Evolutionary conservation across 1,140 invertebrate species (phyloP).

Genomic region (Drosophila parabipectinata): DNA sequence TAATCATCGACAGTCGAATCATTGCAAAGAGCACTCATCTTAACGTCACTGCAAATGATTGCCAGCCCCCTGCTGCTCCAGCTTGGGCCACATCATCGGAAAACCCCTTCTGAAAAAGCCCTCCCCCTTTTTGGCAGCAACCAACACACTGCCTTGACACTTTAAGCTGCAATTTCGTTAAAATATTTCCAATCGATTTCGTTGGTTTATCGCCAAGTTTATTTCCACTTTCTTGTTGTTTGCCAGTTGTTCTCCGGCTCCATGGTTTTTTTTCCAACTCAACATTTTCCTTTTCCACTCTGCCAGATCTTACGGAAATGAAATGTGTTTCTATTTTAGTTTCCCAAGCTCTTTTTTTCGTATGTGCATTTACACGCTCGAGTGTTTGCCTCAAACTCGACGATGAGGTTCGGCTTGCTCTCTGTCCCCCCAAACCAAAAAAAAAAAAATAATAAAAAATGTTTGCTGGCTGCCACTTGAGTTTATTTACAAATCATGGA

Average conservation of each 20-base stretch:
- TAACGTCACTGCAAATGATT: slow-evolving; percentile 60
- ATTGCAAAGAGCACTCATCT: slow-evolving; percentile 53
- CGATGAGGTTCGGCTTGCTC: slow-evolving; percentile 22
- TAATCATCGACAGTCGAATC: slow-evolving; percentile 66
- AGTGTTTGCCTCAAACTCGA: slow-evolving; percentile 65
- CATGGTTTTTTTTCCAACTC: slow-evolving; percentile 19
- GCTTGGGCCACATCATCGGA: background rate
- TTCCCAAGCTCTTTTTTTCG: slow-evolving; percentile 31
- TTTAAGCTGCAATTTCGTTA: slow-evolving; percentile 83
- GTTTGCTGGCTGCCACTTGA: slow-evolving; percentile 43
- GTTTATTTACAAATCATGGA: slow-evolving; percentile 76
- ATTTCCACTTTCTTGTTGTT: slow-evolving; percentile 75
- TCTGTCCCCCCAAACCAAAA: slow-evolving; percentile 1
- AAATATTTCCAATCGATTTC: slow-evolving; percentile 83
- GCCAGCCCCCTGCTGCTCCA: slow-evolving; percentile 6
- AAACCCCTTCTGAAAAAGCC: background rate
- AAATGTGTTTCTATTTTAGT: slow-evolving; percentile 81
- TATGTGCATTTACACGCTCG: slow-evolving; percentile 66
- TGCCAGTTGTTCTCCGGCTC: slow-evolving; percentile 49
- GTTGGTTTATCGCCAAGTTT: slow-evolving; percentile 82
- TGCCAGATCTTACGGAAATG: slow-evolving; percentile 76
- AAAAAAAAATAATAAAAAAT: slow-evolving; percentile 39
- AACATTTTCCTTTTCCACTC: slow-evolving; percentile 61
- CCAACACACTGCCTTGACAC: slow-evolving; percentile 71
- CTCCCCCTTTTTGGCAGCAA: slow-evolving; percentile 38